Evolutionary conservation across 2,888 invertebrate genomes (phyloP).

Genomic region (Chymomyza fuscimana): DNA sequence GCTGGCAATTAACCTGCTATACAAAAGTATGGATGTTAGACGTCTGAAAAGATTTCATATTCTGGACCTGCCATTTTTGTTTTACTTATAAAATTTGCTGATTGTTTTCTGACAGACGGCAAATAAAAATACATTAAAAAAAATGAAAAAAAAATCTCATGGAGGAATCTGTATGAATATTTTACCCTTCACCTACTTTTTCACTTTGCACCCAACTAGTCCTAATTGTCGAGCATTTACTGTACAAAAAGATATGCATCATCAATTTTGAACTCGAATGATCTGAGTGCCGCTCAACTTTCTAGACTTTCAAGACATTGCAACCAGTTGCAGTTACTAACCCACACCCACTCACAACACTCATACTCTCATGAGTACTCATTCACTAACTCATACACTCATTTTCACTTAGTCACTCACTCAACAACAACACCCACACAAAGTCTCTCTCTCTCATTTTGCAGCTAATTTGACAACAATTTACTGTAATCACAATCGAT

Average conservation of each 20-base stretch:
- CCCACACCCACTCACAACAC: neutral
- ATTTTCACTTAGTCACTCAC: neutral
- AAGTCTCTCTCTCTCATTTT: conserved; percentile 61
- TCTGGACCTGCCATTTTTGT: too few species aligned
- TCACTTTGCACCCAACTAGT: neutral
- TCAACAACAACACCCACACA: conserved; percentile 9
- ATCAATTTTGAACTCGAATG: neutral
- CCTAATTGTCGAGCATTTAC: neutral
- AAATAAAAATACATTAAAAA: too few species aligned
- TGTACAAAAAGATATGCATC: neutral
- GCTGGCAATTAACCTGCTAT: too few species aligned
- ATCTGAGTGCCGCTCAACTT: neutral
- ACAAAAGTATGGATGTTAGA: too few species aligned
- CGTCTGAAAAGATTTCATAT: too few species aligned
- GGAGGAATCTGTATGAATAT: too few species aligned
- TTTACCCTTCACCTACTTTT: too few species aligned
- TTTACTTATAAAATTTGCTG: too few species aligned
- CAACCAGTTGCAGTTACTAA: neutral
- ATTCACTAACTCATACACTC: neutral
- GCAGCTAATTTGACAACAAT: conserved; percentile 76
- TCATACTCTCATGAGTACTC: neutral
- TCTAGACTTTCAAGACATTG: neutral
- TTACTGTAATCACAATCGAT: conserved; percentile 77
- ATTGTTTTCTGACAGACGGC: too few species aligned
- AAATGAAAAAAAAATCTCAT: too few species aligned